Conservation (phyloP, 2,888 invertebrate genomes). For the Xestia ashworthii region DNA sequence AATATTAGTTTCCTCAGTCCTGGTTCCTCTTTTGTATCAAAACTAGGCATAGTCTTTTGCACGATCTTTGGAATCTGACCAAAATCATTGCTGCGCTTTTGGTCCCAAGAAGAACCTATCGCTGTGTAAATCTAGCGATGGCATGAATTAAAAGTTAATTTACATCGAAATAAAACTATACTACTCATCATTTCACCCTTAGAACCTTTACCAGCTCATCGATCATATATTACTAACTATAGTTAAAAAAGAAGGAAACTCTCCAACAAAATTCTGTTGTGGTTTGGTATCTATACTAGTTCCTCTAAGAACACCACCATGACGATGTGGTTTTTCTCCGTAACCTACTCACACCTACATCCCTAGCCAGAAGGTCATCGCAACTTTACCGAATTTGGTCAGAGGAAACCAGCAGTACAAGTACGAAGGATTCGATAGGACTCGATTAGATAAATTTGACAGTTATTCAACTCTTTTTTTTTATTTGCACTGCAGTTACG, state of each 20-base stretch:
- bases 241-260: not conserved
- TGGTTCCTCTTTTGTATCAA: not conserved
- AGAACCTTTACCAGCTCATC: too few relatives aligned
- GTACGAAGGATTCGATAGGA: too few relatives aligned
- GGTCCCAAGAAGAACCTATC: too few relatives aligned
- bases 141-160: too few relatives aligned
- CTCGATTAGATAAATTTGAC: too few relatives aligned
- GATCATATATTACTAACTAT: too few relatives aligned
- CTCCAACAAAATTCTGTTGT: not conserved
- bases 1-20: too few relatives aligned
- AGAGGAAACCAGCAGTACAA: not conserved
- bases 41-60: not conserved
- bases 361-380: not conserved
- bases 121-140: too few relatives aligned
- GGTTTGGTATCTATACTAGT: not conserved
- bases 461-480: too few relatives aligned
- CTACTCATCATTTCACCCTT: too few relatives aligned
- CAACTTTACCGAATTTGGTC: not conserved
- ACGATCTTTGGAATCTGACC: not conserved
- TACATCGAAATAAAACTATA: too few relatives aligned
- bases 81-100: not conserved
- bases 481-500: too few relatives aligned
- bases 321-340: not conserved
- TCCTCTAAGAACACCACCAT: constrained; percentile 1
- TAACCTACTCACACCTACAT: not conserved